These are phyloP conservation scores for Drosophila kohkoa DNA, from an alignment of 1,140 invertebrate species.

Conservation along the genomic window DNA sequence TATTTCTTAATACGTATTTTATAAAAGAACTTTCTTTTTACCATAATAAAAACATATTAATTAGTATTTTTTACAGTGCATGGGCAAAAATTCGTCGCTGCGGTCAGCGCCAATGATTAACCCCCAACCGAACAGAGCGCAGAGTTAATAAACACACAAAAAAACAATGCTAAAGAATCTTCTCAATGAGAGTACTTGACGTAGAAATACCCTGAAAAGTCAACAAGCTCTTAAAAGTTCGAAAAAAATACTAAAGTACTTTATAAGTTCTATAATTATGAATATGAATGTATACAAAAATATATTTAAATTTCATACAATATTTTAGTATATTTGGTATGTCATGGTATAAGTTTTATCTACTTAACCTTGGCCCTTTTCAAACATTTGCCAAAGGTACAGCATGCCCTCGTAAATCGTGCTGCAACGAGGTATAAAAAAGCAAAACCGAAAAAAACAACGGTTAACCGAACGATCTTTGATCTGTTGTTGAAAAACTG, in stretches of 20 bases:
- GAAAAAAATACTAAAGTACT: too few species aligned
- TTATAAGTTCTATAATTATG: too few species aligned
- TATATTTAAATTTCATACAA: too few species aligned
- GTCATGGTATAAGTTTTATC: background rate
- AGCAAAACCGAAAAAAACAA: constrained; percentile 33
- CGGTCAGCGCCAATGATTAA: constrained; percentile 50
- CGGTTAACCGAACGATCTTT: constrained; percentile 48
- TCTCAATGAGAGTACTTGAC: background rate
- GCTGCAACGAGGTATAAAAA: background rate
- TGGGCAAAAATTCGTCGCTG: constrained; percentile 21
- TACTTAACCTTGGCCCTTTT: too few species aligned
- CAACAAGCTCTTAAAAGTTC: too few species aligned
- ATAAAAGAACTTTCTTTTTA: too few species aligned
- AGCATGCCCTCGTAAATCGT: background rate
- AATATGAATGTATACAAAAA: too few species aligned
- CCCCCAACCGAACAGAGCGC: constrained; percentile 28
- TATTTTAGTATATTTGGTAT: background rate
- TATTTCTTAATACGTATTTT: too few species aligned
- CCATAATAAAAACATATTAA: too few species aligned
- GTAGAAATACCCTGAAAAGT: constrained; percentile 15
- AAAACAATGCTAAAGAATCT: background rate
- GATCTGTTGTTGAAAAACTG: constrained; percentile 46
- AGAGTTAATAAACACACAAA: constrained; percentile 29
- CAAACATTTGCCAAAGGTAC: background rate
- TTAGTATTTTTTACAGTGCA: constrained; percentile 25